Evolutionary conservation across 2,113 vertebrate genomes (phyloP), one percentile per base, ranked within the genome.

Genomic region (Scomber scombrus): DNA sequence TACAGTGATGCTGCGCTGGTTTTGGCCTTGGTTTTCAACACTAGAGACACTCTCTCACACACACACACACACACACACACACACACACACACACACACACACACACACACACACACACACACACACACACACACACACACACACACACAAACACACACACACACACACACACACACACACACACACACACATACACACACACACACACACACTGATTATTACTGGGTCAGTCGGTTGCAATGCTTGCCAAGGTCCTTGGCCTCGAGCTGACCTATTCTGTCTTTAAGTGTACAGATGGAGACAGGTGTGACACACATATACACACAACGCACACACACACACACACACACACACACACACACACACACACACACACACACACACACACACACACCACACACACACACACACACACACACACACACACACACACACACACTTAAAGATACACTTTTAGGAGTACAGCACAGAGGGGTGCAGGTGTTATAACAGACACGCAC

Each of bases 241-340:
- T 75, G 84, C 73, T 21, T 81, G 83, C 81, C 89, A 88, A 85
- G 85, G 82, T 82, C 85, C 71, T 69, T 57, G 83, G 77, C 85
- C 77, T 82, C 61, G 51, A 63, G 58, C 82, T 83, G 85, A 90
- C 77, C 77, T 89, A 90, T 92, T 93, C 92, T 82, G 90, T 85
- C 72, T 86, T 84, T 69, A 86, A 81, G 79, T 77, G 67, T 80
- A 46, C 81, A 72, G 81, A 88, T 72, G 72, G 89, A 87, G 85
- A 73, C 88, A 85, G 82, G 88, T 93, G 88, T 74, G 84, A 85
- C 85, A 87, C 89, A 87, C 47, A 79, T 55, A 64, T 18, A 52
- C 18, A 65, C 62, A 26, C n/a, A 31, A n/a, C n/a, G n/a, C 47
- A 47, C 52, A 40, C 34, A 40, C 34, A 40, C 34, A 60, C 18